These are phyloP conservation scores for Champsocephalus esox DNA, from an alignment of 2,797 vertebrate species.

Conservation along the genomic window DNA sequence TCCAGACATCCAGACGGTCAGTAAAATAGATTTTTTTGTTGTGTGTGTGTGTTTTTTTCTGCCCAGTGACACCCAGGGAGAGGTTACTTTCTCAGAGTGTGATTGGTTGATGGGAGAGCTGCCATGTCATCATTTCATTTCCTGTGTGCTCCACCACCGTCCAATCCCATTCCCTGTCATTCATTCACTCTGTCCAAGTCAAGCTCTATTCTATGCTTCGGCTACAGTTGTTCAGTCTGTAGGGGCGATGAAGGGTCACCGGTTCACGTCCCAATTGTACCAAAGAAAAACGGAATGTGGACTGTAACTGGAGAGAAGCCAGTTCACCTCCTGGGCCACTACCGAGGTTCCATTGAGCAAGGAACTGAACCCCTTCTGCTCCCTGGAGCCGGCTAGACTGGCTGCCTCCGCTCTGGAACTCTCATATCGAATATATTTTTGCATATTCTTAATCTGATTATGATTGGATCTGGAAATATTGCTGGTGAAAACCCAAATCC, in stretches of 20 bases:
- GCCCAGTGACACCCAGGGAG: conserved; percentile 73
- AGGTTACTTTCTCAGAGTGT: conserved; percentile 69
- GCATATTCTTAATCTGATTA: conserved; percentile 14
- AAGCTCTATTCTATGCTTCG: not conserved
- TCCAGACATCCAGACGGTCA: conserved; percentile 43
- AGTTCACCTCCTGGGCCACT: too few species aligned
- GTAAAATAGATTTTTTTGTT: conserved; percentile 16
- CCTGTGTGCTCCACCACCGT: conserved; percentile 58
- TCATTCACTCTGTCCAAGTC: conserved; percentile 55
- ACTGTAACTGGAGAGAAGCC: too few species aligned
- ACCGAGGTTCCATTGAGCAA: too few species aligned
- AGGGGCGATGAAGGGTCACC: too few species aligned
- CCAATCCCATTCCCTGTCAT: conserved; percentile 60
- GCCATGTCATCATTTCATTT: conserved; percentile 67
- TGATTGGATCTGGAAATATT: conserved; percentile 46
- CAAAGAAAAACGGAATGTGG: too few species aligned
- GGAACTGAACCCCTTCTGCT: too few species aligned
- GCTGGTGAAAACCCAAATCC: conserved; percentile 49
- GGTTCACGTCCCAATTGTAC: too few species aligned
- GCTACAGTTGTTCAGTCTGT: too few species aligned
- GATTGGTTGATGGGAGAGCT: conserved; percentile 75
- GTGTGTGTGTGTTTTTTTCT: conserved; percentile 57
- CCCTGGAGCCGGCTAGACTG: too few species aligned
- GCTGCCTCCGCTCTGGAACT: too few species aligned
- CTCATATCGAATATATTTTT: not conserved